Percentiles rank a stretch among this genome's conserved stretches.
phyloP scores from a whole-genome alignment of 1,140 invertebrate genomes.

The Scaptomyza graminum region DNA sequence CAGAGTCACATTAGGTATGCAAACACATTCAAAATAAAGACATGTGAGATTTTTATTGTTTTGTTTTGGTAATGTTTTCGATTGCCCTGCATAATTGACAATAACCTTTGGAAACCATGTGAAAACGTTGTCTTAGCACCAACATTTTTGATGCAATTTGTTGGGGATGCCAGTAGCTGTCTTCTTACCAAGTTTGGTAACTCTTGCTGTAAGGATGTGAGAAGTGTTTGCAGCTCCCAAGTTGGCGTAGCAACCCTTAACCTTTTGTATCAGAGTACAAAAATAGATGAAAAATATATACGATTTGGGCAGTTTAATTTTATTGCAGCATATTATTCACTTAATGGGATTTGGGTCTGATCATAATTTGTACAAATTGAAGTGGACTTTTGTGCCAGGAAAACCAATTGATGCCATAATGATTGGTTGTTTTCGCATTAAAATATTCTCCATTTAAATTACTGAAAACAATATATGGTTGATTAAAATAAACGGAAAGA shows the following conservation, averaged over 20 bases:
- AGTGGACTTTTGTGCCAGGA: constrained; percentile 26
- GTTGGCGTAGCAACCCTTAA: no score
- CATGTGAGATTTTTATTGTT: background rate
- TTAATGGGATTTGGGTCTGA: constrained; percentile 14
- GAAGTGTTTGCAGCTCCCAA: no score
- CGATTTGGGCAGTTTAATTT: background rate
- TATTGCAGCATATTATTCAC: background rate
- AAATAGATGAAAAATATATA: no score
- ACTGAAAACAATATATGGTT: constrained; percentile 1
- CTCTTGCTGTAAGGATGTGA: no score
- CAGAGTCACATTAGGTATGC: background rate
- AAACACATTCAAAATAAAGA: background rate
- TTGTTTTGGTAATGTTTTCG: background rate
- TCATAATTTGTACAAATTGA: constrained; percentile 35
- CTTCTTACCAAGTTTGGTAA: no score
- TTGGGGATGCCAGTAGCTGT: no score
- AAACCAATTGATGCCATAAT: constrained; percentile 39
- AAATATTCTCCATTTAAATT: constrained; percentile 25
- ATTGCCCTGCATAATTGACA: no score
- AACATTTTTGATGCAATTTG: no score
- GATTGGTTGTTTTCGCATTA: constrained; percentile 4
- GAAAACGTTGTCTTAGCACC: no score
- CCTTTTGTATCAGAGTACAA: no score
- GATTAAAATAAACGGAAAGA: background rate
- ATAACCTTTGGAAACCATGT: no score